Percentiles rank a stretch among this genome's conserved stretches.
Conservation (phyloP, 2,888 invertebrate genomes). For the Drosophila gaucha region DNA sequence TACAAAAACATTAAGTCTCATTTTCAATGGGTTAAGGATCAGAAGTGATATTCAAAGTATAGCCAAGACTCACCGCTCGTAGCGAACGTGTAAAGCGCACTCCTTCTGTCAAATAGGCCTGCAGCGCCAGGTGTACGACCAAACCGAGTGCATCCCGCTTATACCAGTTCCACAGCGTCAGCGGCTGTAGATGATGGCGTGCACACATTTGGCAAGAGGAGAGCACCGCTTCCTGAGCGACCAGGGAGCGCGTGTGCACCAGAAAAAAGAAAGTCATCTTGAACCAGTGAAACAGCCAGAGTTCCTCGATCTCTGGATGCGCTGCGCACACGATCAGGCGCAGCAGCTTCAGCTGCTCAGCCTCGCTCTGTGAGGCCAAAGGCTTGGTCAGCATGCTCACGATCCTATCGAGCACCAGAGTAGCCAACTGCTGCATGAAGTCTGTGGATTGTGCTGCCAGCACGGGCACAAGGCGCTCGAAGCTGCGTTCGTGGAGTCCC, state of each 20-base stretch:
- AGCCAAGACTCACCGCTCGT: constrained; percentile 63
- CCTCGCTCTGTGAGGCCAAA: constrained; percentile 20
- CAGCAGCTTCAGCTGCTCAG: constrained; percentile 59
- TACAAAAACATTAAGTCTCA: no score
- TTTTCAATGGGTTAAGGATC: no score
- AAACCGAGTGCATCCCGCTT: constrained; percentile 81
- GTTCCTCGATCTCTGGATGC: constrained; percentile 64
- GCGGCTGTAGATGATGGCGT: constrained; percentile 75
- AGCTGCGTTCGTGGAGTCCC: constrained; percentile 20
- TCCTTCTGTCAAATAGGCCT: constrained; percentile 77
- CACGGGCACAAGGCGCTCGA: constrained; percentile 49
- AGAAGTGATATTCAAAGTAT: rapidly evolving
- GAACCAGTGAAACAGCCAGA: constrained; percentile 82
- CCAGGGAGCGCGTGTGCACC: constrained; percentile 76
- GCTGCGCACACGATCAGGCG: constrained; percentile 58
- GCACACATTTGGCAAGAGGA: constrained; percentile 82
- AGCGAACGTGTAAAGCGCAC: constrained; percentile 78
- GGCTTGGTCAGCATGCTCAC: constrained; percentile 38
- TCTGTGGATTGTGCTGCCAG: constrained; percentile 40
- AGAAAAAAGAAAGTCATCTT: constrained; percentile 82
- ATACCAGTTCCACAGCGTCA: constrained; percentile 84
- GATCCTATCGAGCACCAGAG: constrained; percentile 49
- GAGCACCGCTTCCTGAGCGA: constrained; percentile 82
- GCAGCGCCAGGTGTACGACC: constrained; percentile 76
- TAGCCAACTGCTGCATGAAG: constrained; percentile 61